phyloP scores from a whole-genome alignment of 35 echinoderm and acorn worm genomes.

The Nesometra sesokonis region DNA sequence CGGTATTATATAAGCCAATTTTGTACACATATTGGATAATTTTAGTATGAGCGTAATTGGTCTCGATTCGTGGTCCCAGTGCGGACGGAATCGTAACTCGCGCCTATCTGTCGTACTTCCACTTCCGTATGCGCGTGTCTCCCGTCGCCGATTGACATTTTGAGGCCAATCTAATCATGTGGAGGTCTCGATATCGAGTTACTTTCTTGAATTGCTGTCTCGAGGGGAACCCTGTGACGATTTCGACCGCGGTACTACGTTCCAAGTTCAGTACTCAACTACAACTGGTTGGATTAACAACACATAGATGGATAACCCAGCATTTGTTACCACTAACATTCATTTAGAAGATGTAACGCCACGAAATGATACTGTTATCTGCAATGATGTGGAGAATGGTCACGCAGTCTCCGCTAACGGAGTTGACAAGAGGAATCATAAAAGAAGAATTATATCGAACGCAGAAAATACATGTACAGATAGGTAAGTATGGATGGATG shows the following conservation, averaged over 20 bases:
- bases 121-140: background rate
- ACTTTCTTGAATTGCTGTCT: background rate
- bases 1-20: no score
- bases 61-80: no score
- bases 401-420: background rate
- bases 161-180: background rate
- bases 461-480: background rate
- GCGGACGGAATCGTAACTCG: no score
- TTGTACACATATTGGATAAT: no score
- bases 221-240: background rate
- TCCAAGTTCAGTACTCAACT: background rate
- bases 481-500: background rate
- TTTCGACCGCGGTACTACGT: background rate
- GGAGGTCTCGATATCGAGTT: background rate
- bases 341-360: background rate
- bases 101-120: background rate
- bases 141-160: background rate
- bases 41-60: no score
- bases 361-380: background rate
- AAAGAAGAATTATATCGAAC: background rate
- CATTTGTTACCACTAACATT: background rate
- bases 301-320: background rate
- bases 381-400: background rate
- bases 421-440: background rate
- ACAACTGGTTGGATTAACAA: background rate